Evolutionary conservation across 2,888 invertebrate genomes (phyloP).

Genomic region (Steinernema hermaphroditum): DNA sequence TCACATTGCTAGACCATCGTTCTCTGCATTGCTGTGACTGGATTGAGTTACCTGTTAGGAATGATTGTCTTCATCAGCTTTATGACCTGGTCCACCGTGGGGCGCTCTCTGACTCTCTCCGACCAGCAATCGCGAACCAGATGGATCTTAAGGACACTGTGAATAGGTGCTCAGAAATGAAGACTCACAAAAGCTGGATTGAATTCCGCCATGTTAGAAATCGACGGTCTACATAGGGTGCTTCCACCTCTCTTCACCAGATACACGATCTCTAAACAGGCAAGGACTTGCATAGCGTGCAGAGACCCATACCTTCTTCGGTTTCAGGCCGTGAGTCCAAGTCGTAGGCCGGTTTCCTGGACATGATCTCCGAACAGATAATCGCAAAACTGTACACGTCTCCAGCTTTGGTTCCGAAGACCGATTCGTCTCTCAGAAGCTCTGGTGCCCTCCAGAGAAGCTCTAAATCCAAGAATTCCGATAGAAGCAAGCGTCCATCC

Average conservation of each 20-base stretch:
- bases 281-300: too few relatives aligned
- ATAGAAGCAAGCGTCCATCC: too few relatives aligned
- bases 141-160: too few relatives aligned
- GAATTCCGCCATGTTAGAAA: conserved; percentile 37
- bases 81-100: conserved; percentile 3
- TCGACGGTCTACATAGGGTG: conserved; percentile 49
- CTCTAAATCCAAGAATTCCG: not conserved
- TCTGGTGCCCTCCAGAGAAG: conserved; percentile 31
- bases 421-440: too few relatives aligned
- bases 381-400: too few relatives aligned
- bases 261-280: conserved; percentile 57
- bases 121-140: conserved; percentile 16
- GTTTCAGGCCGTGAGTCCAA: not conserved
- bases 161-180: conserved; percentile 15
- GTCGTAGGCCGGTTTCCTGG: too few relatives aligned
- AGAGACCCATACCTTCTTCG: not conserved
- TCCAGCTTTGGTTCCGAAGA: too few relatives aligned
- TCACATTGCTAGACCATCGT: not conserved
- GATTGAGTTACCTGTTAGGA: not conserved
- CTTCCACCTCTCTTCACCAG: conserved; percentile 58
- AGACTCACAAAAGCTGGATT: conserved; percentile 37
- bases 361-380: too few relatives aligned
- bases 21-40: too few relatives aligned
- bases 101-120: conserved; percentile 15
- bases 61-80: conserved; percentile 7